Conservation (phyloP, 2,888 invertebrate species). For the Sphinx pinastri region DNA sequence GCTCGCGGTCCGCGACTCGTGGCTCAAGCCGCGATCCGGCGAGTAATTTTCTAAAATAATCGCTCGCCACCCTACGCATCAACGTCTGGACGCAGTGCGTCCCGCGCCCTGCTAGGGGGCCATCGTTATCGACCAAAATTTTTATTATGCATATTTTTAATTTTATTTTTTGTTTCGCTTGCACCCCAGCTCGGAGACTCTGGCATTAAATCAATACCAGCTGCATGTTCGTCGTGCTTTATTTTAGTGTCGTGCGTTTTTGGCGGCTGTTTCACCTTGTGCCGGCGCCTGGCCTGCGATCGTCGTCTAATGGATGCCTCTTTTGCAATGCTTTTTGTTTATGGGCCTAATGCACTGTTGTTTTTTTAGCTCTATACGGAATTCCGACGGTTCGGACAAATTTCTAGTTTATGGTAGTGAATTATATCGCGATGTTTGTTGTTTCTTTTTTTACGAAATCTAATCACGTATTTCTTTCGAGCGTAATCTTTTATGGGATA, state of each 20-base stretch:
- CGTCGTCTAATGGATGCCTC: slow-evolving; percentile 40
- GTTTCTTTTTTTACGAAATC: not conserved
- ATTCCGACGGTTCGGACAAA: not conserved
- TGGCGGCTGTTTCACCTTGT: slow-evolving; percentile 34
- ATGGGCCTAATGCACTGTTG: slow-evolving; percentile 43
- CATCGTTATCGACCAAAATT: slow-evolving; percentile 75
- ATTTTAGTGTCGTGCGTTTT: slow-evolving; percentile 36
- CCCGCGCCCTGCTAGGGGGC: slow-evolving; percentile 51
- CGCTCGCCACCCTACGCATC: slow-evolving; percentile 59
- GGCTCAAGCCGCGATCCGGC: slow-evolving; percentile 24
- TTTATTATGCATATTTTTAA: slow-evolving; percentile 80
- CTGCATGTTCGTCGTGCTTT: slow-evolving; percentile 40
- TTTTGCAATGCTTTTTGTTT: slow-evolving; percentile 39
- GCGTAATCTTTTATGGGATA: not conserved
- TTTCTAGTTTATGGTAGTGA: slow-evolving; percentile 13
- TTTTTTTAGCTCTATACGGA: slow-evolving; percentile 21
- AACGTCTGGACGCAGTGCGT: slow-evolving; percentile 54
- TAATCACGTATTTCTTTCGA: not conserved
- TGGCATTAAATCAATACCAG: slow-evolving; percentile 47
- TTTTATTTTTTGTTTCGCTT: slow-evolving; percentile 68
- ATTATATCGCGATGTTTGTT: not conserved
- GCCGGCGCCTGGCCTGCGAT: slow-evolving; percentile 33
- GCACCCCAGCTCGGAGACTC: slow-evolving; percentile 56
- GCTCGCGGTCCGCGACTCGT: not conserved
- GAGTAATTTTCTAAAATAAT: slow-evolving; percentile 48